Percentiles rank a stretch among this genome's conserved stretches.
Conservation (phyloP, 2,888 invertebrate species). For the Zootermopsis nevadensis region DNA sequence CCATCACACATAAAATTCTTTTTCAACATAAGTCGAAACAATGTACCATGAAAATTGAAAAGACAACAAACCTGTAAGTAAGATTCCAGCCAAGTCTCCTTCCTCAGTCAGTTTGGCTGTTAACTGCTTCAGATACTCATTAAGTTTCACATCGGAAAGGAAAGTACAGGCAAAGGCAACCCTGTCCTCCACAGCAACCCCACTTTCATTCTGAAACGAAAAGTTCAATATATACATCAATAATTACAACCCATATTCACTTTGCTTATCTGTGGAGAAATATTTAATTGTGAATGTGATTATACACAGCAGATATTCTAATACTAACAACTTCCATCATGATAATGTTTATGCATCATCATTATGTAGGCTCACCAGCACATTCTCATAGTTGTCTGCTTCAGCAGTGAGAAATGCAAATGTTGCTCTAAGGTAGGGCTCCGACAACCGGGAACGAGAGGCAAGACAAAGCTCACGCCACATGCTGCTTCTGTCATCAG, state of each 20-base stretch:
- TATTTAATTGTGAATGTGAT: no score
- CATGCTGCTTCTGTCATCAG: slow-evolving; percentile 82
- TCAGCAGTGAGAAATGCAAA: slow-evolving; percentile 91
- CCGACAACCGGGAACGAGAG: slow-evolving; percentile 82
- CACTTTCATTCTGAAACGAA: slow-evolving; percentile 78
- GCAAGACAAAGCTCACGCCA: slow-evolving; percentile 81
- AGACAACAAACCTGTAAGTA: slow-evolving; percentile 76
- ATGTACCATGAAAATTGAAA: background rate
- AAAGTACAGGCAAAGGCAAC: slow-evolving; percentile 92
- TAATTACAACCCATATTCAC: no score
- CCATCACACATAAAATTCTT: no score
- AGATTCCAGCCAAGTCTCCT: slow-evolving; percentile 86
- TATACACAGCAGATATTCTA: no score
- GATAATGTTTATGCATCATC: no score
- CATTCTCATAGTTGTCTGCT: slow-evolving; percentile 78
- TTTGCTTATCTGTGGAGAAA: no score
- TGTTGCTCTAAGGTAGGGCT: slow-evolving; percentile 91
- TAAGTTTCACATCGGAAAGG: slow-evolving; percentile 81
- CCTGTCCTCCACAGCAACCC: slow-evolving; percentile 86
- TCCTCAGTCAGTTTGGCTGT: slow-evolving; percentile 76
- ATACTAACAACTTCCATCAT: no score
- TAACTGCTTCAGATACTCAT: slow-evolving; percentile 80
- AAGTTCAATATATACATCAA: background rate
- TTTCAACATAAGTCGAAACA: background rate
- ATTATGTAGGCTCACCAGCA: slow-evolving; percentile 71